Evolutionary conservation across 2,888 invertebrate genomes (phyloP).

Genomic region (Leptothorax acervorum): DNA sequence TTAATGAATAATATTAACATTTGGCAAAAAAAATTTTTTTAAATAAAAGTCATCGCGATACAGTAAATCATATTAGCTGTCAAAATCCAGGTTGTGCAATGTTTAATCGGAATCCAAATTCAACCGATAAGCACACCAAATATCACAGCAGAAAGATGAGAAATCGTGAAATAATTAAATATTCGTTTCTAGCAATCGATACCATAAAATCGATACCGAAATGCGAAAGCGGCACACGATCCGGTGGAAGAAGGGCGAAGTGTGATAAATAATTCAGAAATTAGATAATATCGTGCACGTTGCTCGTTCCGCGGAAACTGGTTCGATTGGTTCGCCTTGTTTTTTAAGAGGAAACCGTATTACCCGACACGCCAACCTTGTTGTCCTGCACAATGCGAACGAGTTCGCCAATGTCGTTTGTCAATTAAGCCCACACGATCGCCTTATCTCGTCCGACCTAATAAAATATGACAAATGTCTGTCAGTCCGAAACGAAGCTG

Average conservation of each 20-base stretch:
- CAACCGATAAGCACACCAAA: not conserved
- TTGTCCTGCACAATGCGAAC: slow-evolving; percentile 56
- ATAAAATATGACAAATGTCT: slow-evolving; percentile 48
- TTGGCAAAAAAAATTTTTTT: not conserved
- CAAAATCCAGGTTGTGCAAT: not conserved
- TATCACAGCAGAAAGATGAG: not conserved
- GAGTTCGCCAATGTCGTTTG: slow-evolving; percentile 55
- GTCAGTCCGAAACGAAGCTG: not conserved
- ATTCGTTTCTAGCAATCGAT: slow-evolving; percentile 31
- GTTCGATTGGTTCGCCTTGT: slow-evolving; percentile 61
- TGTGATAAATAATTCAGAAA: slow-evolving; percentile 64
- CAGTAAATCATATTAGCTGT: not conserved
- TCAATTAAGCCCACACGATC: slow-evolving; percentile 58
- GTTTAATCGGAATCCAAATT: not conserved
- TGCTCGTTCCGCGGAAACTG: slow-evolving; percentile 55
- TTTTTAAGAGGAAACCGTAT: slow-evolving; percentile 62
- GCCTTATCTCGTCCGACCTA: slow-evolving; percentile 13
- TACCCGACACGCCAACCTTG: slow-evolving; percentile 62
- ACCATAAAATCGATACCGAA: slow-evolving; percentile 40
- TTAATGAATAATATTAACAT: not conserved
- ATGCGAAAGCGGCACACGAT: slow-evolving; percentile 19
- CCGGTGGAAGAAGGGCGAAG: slow-evolving; percentile 30
- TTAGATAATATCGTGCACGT: slow-evolving; percentile 62
- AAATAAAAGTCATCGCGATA: not conserved
- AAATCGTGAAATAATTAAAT: slow-evolving; percentile 19